A percentile compares a stretch with the other conserved stretches of the same genome.
Conservation (phyloP, 2,797 vertebrate genomes). For the Coccyzus lansbergi region DNA sequence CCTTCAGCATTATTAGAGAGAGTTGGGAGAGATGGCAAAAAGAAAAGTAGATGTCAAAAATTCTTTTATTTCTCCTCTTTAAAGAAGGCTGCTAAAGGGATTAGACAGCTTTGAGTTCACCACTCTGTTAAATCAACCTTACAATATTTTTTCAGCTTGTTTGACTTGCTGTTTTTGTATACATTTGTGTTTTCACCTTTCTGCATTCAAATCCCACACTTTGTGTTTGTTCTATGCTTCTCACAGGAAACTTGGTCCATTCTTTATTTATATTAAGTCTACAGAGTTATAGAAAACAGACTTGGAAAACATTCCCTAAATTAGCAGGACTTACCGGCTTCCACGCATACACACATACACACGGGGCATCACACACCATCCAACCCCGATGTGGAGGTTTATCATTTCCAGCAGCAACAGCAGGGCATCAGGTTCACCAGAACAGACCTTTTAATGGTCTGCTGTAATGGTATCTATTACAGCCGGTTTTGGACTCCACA, state of each 20-base stretch:
- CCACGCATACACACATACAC: background rate
- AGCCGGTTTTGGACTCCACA: background rate
- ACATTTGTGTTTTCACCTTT: constrained; percentile 65
- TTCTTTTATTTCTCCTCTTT: constrained; percentile 22
- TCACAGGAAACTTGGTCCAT: constrained; percentile 35
- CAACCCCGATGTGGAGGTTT: background rate
- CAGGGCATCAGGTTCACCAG: constrained; percentile 60
- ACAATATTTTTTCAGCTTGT: constrained; percentile 71
- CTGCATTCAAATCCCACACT: constrained; percentile 37
- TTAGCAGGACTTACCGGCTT: constrained; percentile 22
- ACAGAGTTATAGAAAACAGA: constrained; percentile 15
- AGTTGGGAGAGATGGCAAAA: background rate
- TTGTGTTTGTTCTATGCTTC: background rate
- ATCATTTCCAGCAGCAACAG: constrained; percentile 62
- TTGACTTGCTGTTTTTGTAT: constrained; percentile 52
- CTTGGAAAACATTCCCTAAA: constrained; percentile 63
- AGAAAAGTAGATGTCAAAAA: constrained; percentile 14
- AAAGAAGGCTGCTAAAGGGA: constrained; percentile 46
- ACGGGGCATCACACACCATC: background rate
- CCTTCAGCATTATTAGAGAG: background rate
- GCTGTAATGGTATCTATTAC: constrained; percentile 50
- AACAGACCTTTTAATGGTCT: constrained; percentile 47
- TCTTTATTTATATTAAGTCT: constrained; percentile 55
- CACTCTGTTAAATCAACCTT: constrained; percentile 60
- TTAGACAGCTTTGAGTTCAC: constrained; percentile 55